These are phyloP conservation scores for Euwallacea similis DNA, from an alignment of 1,140 invertebrate species.

Conservation along the genomic window DNA sequence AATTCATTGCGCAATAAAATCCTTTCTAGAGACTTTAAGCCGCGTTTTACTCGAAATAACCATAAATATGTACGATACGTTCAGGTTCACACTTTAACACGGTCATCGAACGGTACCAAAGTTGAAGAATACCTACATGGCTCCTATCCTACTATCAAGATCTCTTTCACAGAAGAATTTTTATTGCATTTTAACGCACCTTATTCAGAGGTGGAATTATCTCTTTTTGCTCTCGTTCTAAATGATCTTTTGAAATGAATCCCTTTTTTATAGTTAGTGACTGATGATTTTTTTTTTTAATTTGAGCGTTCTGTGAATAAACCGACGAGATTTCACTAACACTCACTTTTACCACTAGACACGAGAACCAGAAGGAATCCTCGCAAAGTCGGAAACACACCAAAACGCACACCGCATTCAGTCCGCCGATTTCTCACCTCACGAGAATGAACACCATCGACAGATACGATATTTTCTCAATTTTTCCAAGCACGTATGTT, in stretches of 20 bases:
- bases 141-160: neutral
- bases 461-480: neutral
- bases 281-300: neutral
- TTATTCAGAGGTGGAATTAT: neutral
- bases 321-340: neutral
- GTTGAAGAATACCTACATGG: slow-evolving; percentile 7
- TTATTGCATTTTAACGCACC: neutral
- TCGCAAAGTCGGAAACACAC: slow-evolving; percentile 8
- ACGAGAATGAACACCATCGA: neutral
- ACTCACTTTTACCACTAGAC: neutral
- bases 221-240: neutral
- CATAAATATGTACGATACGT: slow-evolving; percentile 16
- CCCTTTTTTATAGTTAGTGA: neutral
- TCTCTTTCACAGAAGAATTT: slow-evolving; percentile 1
- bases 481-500: slow-evolving; percentile 7
- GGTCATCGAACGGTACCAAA: slow-evolving; percentile 29
- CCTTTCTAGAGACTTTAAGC: neutral
- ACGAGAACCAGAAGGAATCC: neutral
- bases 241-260: neutral
- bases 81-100: slow-evolving; percentile 23
- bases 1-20: neutral
- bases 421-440: neutral
- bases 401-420: slow-evolving; percentile 1
- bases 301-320: neutral
- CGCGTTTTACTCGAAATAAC: neutral